Percentiles rank a stretch among this genome's conserved stretches.
These are phyloP conservation scores for Emmelina monodactyla DNA, from an alignment of 2,888 invertebrate species.

Conservation along the genomic window DNA sequence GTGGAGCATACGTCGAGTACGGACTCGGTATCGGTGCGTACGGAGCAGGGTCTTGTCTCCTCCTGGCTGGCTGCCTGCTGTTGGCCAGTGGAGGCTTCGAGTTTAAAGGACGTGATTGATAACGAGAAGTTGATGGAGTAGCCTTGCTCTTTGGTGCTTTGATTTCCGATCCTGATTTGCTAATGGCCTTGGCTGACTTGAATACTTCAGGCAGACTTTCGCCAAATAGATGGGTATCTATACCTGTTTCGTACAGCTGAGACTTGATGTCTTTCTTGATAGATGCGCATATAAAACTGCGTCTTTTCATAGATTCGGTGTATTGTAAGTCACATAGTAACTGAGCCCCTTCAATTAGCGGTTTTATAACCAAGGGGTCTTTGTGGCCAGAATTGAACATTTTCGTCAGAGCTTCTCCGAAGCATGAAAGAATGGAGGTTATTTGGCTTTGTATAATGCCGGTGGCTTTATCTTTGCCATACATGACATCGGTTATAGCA, in stretches of 20 bases:
- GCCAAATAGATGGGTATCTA: slow-evolving; percentile 1
- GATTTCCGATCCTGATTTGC: background rate
- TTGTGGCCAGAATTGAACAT: background rate
- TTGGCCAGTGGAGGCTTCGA: slow-evolving; percentile 5
- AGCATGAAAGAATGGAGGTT: background rate
- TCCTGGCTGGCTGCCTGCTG: slow-evolving; percentile 7
- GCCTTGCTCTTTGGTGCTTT: background rate
- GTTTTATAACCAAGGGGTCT: too few relatives aligned
- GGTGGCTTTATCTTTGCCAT: background rate
- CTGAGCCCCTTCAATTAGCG: background rate
- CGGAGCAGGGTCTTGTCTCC: slow-evolving; percentile 5
- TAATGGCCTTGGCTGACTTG: slow-evolving; percentile 1
- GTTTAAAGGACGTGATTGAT: slow-evolving; percentile 4
- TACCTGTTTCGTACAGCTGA: background rate
- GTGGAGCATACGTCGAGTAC: too few relatives aligned
- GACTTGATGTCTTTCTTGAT: slow-evolving; percentile 1
- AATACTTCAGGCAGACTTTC: background rate
- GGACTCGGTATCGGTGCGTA: background rate
- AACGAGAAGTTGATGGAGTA: background rate
- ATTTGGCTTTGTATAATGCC: slow-evolving; percentile 1
- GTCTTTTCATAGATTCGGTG: slow-evolving; percentile 1
- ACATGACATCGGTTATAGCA: background rate
- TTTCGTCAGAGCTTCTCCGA: background rate
- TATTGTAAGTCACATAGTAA: background rate
- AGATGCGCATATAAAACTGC: background rate